These are phyloP conservation scores for Ceyx melanurus DNA, from an alignment of 2,113 vertebrate species.

Conservation along the genomic window DNA sequence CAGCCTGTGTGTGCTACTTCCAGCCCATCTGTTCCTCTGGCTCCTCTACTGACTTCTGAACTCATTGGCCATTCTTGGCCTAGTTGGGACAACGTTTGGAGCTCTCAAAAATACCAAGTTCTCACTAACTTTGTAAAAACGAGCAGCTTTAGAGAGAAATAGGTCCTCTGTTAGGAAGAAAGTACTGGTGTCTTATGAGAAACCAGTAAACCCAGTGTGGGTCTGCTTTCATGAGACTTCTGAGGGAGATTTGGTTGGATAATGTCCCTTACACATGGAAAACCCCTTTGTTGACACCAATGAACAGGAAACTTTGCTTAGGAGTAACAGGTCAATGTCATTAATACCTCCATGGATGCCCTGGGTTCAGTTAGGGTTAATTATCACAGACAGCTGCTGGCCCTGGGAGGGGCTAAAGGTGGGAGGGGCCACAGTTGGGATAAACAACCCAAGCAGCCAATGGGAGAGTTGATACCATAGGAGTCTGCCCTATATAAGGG, in stretches of 20 bases:
- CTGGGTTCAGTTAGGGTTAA: too few relatives aligned
- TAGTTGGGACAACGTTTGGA: neutral
- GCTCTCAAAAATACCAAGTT: neutral
- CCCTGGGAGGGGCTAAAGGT: too few relatives aligned
- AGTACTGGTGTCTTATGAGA: fast-evolving
- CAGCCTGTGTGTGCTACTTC: neutral
- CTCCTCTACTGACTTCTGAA: neutral
- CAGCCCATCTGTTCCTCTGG: neutral
- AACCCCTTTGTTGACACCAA: neutral
- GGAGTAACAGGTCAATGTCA: neutral
- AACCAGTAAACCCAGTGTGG: neutral
- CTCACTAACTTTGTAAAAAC: neutral
- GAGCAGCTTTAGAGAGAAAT: neutral
- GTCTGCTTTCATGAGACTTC: neutral
- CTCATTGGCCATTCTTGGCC: neutral
- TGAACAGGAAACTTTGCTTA: neutral
- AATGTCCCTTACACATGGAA: fast-evolving
- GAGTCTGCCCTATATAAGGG: too few relatives aligned
- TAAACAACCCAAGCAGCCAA: too few relatives aligned
- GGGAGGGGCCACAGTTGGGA: too few relatives aligned
- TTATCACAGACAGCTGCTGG: too few relatives aligned
- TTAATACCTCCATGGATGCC: neutral
- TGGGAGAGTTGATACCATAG: too few relatives aligned
- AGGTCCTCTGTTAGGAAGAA: neutral
- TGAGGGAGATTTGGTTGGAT: neutral